phyloP scores from a whole-genome alignment of 2,888 invertebrate species.

The Pedicia rivosa region DNA sequence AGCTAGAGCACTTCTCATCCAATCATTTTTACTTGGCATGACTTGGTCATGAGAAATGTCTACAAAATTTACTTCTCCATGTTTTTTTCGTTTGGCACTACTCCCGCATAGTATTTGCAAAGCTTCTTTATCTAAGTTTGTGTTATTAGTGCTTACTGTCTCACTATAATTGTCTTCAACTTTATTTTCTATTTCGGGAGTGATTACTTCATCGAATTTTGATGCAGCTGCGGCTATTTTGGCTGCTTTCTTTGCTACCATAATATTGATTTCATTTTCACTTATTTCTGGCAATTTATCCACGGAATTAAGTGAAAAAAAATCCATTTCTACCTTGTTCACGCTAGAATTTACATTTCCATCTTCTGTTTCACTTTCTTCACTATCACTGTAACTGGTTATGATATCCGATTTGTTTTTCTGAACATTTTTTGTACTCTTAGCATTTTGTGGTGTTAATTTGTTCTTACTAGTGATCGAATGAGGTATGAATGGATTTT shows the following conservation, averaged over 20 bases:
- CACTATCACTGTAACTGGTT: constrained; percentile 28
- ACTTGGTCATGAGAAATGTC: constrained; percentile 72
- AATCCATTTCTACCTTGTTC: constrained; percentile 27
- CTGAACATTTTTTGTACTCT: constrained; percentile 27
- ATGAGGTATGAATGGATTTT: constrained; percentile 22
- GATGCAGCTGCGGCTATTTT: constrained; percentile 21
- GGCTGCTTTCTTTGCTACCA: constrained; percentile 26
- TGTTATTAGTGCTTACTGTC: not conserved
- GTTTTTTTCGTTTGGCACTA: constrained; percentile 39
- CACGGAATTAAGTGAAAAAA: constrained; percentile 30
- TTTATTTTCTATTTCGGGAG: constrained; percentile 9
- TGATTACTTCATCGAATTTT: constrained; percentile 13
- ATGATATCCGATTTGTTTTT: constrained; percentile 19
- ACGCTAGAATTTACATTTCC: too few relatives aligned
- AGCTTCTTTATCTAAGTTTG: constrained; percentile 15
- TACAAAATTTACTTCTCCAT: constrained; percentile 48
- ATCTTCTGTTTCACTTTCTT: constrained; percentile 35
- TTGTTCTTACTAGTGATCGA: not conserved
- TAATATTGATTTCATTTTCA: constrained; percentile 26
- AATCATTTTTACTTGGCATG: constrained; percentile 61
- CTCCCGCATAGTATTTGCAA: constrained; percentile 52
- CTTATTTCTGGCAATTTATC: constrained; percentile 34
- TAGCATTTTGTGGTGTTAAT: constrained; percentile 26
- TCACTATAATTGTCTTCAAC: not conserved
- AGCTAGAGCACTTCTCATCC: constrained; percentile 64